Base-by-base conservation (phyloP, 2,797 vertebrate genomes). In the Mustela erminea region DNA sequence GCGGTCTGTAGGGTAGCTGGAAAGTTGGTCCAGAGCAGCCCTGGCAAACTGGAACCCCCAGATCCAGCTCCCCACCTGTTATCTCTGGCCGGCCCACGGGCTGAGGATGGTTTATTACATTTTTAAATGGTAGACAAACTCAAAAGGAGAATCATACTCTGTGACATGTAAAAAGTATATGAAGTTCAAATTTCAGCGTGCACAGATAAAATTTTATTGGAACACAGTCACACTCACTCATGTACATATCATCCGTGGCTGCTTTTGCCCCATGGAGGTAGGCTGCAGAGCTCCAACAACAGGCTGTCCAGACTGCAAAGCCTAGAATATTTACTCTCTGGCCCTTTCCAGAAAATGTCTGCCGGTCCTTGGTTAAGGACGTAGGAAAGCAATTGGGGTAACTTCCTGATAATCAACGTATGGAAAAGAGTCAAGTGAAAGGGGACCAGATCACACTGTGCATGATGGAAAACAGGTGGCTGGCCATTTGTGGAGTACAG, bases 271-370 rank as follows among this genome's bases (percentile, higher is more conserved):
- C 49, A 54, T 23, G 49, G 25, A 0, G 1, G 18, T 21, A 95
- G 52, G 87, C 0, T 90, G 27, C 88, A 64, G 56, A 70, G 17
- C 11, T 85, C 27, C 1, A 32, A 82, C 3, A 32, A 82, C 78
- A 90, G 23, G 83, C 66, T 9, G 13, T 21, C 14, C 52, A 46
- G 25, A 23, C 68, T 46, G 14, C 32, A 77, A 8, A 85, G 35
- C 25, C 87, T 92, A 85, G 93, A 87, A 82, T 62, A 87, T 68
- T 90, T 83, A 68, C 49, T 90, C 43, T 72, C 68, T 91, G 46
- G n/a, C n/a, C 41, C 49, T 46, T 46, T 25, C 75, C 38, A 90
- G 68, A 58, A 95, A 96, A 96, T 75, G 35, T 87, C 66, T 95
- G 84, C 52, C 70, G 78, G 54, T 27, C 74, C 35, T 95, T 86